Percentiles rank a stretch among this genome's conserved stretches.
phyloP scores from a whole-genome alignment of 2,888 invertebrate genomes.

The Pyrrhosoma nymphula region DNA sequence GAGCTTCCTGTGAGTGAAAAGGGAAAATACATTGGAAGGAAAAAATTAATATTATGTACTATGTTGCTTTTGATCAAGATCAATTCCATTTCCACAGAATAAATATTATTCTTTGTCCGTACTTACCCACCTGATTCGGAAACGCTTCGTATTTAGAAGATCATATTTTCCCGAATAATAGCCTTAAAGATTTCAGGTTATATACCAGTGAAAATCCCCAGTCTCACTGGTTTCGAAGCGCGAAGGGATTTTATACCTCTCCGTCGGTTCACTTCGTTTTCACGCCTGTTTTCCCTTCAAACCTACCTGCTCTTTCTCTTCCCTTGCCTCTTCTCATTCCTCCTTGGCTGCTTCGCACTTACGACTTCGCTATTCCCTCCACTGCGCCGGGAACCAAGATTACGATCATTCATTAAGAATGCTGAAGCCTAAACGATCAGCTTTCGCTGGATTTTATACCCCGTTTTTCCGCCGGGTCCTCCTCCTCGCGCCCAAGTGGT shows the following conservation, averaged over 20 bases:
- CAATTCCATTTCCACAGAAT: no score
- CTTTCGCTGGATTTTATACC: neutral
- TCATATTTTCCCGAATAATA: no score
- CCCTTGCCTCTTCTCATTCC: neutral
- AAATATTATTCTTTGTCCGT: no score
- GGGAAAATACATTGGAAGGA: no score
- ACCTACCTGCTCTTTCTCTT: neutral
- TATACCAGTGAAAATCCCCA: no score
- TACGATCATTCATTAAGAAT: constrained; percentile 36
- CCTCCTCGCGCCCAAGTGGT: constrained; percentile 38
- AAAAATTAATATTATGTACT: no score
- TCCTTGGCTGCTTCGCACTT: neutral
- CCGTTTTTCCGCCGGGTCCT: constrained; percentile 19
- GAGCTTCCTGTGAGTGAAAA: no score
- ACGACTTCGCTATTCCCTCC: neutral
- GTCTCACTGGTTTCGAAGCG: no score
- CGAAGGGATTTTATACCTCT: neutral
- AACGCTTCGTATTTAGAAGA: no score
- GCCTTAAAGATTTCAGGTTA: no score
- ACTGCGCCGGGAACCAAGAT: neutral
- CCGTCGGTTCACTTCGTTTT: constrained; percentile 6
- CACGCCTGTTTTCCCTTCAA: neutral
- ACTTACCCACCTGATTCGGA: no score
- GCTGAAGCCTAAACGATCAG: constrained; percentile 37
- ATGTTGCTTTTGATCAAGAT: no score